Evolutionary conservation across 1,140 invertebrate species (phyloP).

Genomic region (Paracyclopina nana): DNA sequence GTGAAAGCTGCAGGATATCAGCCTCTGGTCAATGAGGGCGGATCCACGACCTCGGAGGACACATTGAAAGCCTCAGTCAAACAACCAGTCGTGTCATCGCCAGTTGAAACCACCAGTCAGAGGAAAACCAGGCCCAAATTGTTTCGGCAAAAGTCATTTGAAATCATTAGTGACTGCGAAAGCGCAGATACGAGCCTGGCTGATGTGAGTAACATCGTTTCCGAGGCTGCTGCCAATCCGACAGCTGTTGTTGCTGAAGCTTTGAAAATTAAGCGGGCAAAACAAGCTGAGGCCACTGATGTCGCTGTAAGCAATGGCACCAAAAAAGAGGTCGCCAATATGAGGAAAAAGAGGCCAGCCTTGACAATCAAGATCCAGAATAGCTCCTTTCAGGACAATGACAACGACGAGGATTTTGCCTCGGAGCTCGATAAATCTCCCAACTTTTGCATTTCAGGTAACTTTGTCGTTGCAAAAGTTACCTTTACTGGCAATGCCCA

Average conservation of each 20-base stretch:
- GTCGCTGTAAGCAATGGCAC: slow-evolving; percentile 18
- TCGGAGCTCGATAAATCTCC: slow-evolving; percentile 36
- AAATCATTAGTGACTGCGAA: neutral
- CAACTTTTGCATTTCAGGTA: slow-evolving; percentile 35
- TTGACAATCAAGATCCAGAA: slow-evolving; percentile 20
- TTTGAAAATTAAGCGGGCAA: no score
- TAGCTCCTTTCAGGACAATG: slow-evolving; percentile 25
- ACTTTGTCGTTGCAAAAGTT: no score
- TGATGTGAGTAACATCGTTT: slow-evolving; percentile 19
- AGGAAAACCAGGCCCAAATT: slow-evolving; percentile 19
- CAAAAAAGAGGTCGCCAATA: no score
- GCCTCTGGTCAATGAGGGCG: no score
- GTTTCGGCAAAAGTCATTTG: slow-evolving; percentile 6
- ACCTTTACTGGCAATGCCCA: no score
- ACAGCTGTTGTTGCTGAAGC: no score
- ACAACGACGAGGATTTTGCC: slow-evolving; percentile 35
- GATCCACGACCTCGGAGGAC: no score
- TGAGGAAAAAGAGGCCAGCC: slow-evolving; percentile 17
- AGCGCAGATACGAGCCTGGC: slow-evolving; percentile 18
- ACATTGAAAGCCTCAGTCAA: no score
- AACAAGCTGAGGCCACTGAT: slow-evolving; percentile 20
- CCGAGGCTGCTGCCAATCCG: no score
- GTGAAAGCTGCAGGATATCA: no score
- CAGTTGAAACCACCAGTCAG: no score
- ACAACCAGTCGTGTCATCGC: no score